A percentile compares a stretch with the other conserved stretches of the same genome.
Conservation (phyloP, 2,797 vertebrate species). For the Sylvia borin region DNA sequence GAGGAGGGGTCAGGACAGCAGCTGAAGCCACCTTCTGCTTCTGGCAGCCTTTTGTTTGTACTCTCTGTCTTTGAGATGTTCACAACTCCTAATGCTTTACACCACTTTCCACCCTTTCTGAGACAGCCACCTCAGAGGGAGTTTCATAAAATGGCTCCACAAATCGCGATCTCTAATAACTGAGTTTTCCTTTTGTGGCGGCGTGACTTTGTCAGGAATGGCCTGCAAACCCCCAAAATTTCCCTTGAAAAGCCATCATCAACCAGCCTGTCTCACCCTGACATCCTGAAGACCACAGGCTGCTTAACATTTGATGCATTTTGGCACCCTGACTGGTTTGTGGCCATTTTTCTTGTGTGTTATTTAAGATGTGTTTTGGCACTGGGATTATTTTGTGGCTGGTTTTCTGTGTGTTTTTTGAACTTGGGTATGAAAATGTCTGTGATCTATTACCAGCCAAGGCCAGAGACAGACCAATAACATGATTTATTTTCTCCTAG, state of each 20-base stretch:
- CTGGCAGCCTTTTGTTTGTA: neutral
- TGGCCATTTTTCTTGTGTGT: neutral
- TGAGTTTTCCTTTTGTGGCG: neutral
- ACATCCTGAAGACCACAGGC: neutral
- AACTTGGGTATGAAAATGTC: neutral
- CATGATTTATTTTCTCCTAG: neutral
- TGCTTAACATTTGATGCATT: neutral
- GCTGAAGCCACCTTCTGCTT: neutral
- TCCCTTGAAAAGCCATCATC: neutral
- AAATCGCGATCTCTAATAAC: neutral
- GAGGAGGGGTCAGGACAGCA: neutral
- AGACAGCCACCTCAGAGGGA: neutral
- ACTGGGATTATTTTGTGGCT: neutral
- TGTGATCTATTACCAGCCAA: neutral
- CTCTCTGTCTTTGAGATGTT: neutral
- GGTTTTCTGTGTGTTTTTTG: neutral
- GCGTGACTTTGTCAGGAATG: neutral
- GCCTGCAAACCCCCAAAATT: neutral
- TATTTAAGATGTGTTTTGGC: constrained; percentile 17
- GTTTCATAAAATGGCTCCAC: neutral
- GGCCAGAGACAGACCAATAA: neutral
- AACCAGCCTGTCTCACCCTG: neutral
- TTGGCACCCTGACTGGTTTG: neutral
- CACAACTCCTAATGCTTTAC: neutral
- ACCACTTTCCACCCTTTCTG: neutral